These are phyloP conservation scores for Struthidea cinerea DNA, from an alignment of 2,113 vertebrate genomes.

Conservation along the genomic window DNA sequence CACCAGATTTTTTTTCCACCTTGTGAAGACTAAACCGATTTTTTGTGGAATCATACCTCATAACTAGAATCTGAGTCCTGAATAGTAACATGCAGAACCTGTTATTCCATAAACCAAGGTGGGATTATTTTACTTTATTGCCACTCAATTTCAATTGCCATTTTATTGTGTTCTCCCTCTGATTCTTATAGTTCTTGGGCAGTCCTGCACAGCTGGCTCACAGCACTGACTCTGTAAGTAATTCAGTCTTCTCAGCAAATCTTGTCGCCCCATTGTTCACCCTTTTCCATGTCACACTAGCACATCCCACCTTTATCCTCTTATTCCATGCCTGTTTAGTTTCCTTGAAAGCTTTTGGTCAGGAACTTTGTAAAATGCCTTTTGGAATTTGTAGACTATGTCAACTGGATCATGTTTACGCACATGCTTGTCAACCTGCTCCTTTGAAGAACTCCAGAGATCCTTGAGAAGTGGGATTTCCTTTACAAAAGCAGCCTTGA, in stretches of 20 bases:
- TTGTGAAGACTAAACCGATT: background rate
- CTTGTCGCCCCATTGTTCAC: background rate
- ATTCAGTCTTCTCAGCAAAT: background rate
- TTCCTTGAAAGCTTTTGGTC: conserved; percentile 14
- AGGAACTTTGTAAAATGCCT: background rate
- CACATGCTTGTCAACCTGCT: background rate
- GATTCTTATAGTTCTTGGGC: background rate
- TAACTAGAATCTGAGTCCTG: background rate
- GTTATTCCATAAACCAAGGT: background rate
- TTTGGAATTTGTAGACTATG: background rate
- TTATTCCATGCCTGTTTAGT: background rate
- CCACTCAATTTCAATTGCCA: background rate
- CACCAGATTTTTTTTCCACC: background rate
- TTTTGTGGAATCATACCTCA: fast-evolving
- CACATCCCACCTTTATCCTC: conserved; percentile 23
- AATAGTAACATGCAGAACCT: background rate
- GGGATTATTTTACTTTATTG: background rate
- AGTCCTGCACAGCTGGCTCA: background rate
- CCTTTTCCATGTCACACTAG: background rate
- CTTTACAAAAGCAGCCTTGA: background rate
- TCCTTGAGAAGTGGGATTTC: background rate
- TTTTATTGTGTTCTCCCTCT: background rate
- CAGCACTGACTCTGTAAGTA: background rate
- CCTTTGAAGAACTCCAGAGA: background rate
- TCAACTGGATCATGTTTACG: background rate